Evolutionary conservation across 2,797 vertebrate genomes (phyloP), one percentile per base, ranked within the genome.

Genomic region (Coregonus suidteri): DNA sequence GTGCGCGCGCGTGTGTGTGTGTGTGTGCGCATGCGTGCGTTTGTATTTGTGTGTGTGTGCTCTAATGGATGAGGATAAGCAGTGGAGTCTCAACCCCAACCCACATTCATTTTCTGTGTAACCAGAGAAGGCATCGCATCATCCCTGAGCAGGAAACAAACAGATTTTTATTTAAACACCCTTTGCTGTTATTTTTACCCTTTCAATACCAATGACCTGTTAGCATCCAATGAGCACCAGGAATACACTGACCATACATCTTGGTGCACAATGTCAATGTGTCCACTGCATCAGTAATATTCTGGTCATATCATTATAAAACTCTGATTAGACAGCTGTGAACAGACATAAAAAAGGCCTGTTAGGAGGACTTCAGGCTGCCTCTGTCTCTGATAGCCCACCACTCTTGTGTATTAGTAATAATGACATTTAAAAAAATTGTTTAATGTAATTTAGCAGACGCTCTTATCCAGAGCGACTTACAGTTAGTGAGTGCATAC

Each of bases 111-210:
- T 85, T 81, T 74, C 13, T 72, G 53, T 78, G 71, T 81, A 75
- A 82, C 74, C 74, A 69, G 54, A 81, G 41, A 83, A 72, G 77
- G 25, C 70, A 64, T 77, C 30, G 9, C 53, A 41, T 69, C 47
- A 53, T 56, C 71, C 79, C 31, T 80, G 65, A 71, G 79, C 71
- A 82, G 59, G 79, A 34, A 75, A 64, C 47, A 35, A 67, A 37
- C 25, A 6, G 2, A 25, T 25, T 30, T 15, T 68, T 34, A 37
- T 16, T 16, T 6, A 35, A 16, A 31, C 4, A 68, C 18, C 54
- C 7, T 79, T 66, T 75, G 59, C 41, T 56, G 75, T 74, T 76
- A 4, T 76, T n/a, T n/a, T 20, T 20, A 62, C 18, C n/a, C 56
- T 20, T 62, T 7, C 6, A 62, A 62, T 62, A 20, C 18, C 5